phyloP scores from a whole-genome alignment of 2,113 vertebrate species.

The Malaclemys terrapin region DNA sequence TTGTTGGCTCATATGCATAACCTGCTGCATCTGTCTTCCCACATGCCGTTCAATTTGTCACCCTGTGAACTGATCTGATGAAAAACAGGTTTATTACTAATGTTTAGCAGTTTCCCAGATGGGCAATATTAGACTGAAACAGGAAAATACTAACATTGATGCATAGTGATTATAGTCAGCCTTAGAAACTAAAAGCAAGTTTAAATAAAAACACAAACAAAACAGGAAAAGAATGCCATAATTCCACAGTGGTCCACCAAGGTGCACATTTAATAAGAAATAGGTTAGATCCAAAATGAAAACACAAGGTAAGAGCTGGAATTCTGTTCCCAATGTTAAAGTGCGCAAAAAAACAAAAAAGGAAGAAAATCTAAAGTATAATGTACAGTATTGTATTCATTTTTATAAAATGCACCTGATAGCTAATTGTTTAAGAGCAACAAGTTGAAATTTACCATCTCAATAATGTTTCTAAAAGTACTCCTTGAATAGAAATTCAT shows the following conservation, averaged over 20 bases:
- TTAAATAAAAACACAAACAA: not conserved
- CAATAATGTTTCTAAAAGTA: not conserved
- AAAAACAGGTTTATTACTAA: slow-evolving; percentile 9
- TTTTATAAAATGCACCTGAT: not conserved
- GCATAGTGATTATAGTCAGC: not conserved
- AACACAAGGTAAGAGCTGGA: not conserved
- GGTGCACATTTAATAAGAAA: not conserved
- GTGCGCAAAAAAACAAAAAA: not conserved
- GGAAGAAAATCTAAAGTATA: not conserved
- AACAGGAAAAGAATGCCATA: not conserved
- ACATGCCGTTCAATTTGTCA: not conserved
- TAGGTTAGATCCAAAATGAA: not conserved
- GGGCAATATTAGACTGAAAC: not conserved
- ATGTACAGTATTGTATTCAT: not conserved
- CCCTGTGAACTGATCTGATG: slow-evolving; percentile 8
- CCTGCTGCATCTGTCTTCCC: slow-evolving; percentile 13
- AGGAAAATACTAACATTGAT: not conserved
- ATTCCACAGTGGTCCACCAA: not conserved
- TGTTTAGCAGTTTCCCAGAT: slow-evolving; percentile 9
- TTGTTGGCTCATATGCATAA: not conserved
- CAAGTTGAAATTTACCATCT: not conserved
- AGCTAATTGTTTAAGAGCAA: not conserved
- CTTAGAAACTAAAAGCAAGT: not conserved
- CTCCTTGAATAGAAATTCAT: not conserved
- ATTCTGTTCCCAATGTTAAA: accelerated